Conservation (phyloP, 2,113 vertebrate genomes). For the Oceanodroma tethys region DNA sequence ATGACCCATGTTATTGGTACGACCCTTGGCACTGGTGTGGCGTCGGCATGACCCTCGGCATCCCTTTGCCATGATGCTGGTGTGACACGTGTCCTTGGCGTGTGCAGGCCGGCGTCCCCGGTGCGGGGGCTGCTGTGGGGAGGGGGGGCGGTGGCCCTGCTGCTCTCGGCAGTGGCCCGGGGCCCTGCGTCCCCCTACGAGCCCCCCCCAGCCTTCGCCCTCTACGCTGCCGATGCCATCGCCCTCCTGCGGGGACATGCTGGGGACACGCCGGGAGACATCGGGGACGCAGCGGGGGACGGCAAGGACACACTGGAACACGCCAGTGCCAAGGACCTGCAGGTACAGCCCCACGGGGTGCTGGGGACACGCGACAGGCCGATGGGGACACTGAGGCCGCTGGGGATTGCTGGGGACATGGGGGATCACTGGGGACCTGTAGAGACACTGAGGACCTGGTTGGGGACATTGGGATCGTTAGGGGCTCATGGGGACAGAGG, state of each 20-base stretch:
- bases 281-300: neutral
- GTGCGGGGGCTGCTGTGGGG: neutral
- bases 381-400: neutral
- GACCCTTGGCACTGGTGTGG: neutral
- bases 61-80: neutral
- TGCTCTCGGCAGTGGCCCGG: neutral
- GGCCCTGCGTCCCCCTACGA: neutral
- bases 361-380: neutral
- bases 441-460: neutral
- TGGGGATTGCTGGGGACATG: neutral
- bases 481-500: too few relatives aligned
- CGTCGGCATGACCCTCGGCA: neutral
- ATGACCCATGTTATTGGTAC: neutral
- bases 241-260: neutral
- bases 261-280: neutral
- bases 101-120: neutral
- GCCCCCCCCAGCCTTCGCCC: neutral
- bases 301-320: neutral
- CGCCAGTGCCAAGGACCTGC: neutral
- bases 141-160: neutral
- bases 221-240: neutral
- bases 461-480: neutral
- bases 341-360: neutral
- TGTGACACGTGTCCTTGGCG: neutral
- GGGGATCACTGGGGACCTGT: neutral